Base-by-base conservation (phyloP, 2,113 vertebrate species). In the Progne subis region DNA sequence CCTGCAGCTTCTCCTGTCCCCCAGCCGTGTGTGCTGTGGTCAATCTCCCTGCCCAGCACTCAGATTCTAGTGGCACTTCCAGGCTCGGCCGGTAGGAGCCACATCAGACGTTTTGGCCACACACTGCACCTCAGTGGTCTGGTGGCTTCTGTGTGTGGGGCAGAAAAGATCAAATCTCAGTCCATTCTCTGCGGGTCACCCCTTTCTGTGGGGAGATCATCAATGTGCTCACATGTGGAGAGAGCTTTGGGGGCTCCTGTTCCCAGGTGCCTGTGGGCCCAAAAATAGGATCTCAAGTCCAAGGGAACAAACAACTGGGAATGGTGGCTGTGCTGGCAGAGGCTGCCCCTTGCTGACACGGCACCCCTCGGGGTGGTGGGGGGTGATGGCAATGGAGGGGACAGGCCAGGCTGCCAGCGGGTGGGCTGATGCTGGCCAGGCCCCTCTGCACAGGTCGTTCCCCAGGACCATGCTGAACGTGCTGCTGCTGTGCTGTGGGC, bases 401-500 rank as follows among this genome's bases (percentile, higher is more conserved):
- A 50, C 34, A 63, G 59, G 18, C 69, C 32, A 26, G 71, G 49
- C 52, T 75, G 57, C 59, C 65, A 19, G 47, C 4, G 0, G 21
- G 18, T 0, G 6, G 3, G 32, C 59, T 93, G 71, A 82, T 1
- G 1, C 47, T 6, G 60, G 13, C 56, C 0, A 6, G 20, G 46
- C 11, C 25, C 8, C 17, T 29, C 34, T 28, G 16, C 1, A 5
- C 92, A 97, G 95, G 71, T 28, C 56, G 64, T 29, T 31, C 32
- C 47, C 69, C 26, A 41, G 89, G 92, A 97, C 63, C 91, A 98
- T 98, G 98, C 87, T 98, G 97, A 96, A 94, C 3, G 28, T 84
- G 76, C 57, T 97, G 82, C 86, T 98, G 96, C 96, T 98, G 92
- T 97, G 97, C 83, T 97, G 96, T 3, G 97, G 92, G 67, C 77